Evolutionary conservation across 2,113 vertebrate genomes (phyloP).

Genomic region (Muntiacus reevesi): DNA sequence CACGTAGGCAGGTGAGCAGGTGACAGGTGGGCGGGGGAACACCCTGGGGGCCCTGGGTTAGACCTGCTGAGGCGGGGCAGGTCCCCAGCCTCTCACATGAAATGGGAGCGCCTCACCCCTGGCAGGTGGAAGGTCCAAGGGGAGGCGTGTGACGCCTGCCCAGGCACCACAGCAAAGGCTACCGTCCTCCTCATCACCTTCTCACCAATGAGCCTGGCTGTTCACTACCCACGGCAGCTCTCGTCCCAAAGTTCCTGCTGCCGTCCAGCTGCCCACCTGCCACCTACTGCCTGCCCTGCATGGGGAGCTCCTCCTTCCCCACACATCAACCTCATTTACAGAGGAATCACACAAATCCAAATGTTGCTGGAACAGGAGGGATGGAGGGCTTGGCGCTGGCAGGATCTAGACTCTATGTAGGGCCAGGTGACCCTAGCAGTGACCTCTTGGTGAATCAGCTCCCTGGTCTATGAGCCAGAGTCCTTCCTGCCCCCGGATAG

Average conservation of each 20-base stretch:
- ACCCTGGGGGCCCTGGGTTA: accelerated
- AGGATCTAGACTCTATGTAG: not conserved
- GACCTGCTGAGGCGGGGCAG: accelerated
- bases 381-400: accelerated
- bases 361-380: not conserved
- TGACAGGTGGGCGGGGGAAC: not conserved
- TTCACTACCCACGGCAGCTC: not conserved
- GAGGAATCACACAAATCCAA: too few relatives aligned
- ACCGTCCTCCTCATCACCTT: not conserved
- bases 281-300: not conserved
- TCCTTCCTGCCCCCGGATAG: not conserved
- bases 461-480: accelerated
- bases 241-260: accelerated
- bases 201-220: not conserved
- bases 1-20: not conserved
- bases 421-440: not conserved
- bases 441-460: not conserved
- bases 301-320: not conserved
- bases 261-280: not conserved
- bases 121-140: not conserved
- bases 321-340: not conserved
- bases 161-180: not conserved
- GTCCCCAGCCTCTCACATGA: too few relatives aligned
- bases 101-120: not conserved
- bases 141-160: accelerated